A percentile compares a stretch with the other conserved stretches of the same genome.
phyloP scores from a whole-genome alignment of 2,113 vertebrate species.

The Suricata suricatta region DNA sequence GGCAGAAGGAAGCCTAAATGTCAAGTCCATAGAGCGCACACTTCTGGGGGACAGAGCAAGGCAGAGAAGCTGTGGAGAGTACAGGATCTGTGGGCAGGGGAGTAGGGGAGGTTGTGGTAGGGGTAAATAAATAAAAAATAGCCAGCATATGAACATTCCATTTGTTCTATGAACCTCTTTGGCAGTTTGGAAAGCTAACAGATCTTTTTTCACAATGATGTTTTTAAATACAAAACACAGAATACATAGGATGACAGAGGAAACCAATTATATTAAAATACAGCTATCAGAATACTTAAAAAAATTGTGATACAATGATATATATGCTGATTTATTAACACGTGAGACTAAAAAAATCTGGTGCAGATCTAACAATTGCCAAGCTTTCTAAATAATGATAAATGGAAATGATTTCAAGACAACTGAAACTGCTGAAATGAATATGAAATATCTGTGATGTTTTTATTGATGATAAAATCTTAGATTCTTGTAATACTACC shows the following conservation, averaged over 20 bases:
- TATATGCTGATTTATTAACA: background rate
- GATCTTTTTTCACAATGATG: background rate
- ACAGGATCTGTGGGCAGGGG: accelerated
- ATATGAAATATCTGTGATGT: background rate
- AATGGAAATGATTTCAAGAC: background rate
- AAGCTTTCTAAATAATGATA: background rate
- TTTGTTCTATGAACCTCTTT: background rate
- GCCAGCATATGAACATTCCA: background rate
- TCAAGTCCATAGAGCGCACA: background rate
- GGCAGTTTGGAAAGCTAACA: background rate
- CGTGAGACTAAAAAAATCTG: background rate
- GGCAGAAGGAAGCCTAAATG: background rate
- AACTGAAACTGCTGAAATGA: background rate
- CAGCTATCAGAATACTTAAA: background rate
- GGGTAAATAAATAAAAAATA: background rate
- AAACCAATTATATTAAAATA: background rate
- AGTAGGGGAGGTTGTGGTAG: background rate
- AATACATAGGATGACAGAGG: background rate
- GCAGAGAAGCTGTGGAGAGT: background rate
- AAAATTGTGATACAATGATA: background rate
- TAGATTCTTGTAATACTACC: background rate
- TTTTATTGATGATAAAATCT: background rate
- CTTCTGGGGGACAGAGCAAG: background rate
- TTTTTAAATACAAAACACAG: background rate
- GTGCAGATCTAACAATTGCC: background rate